A percentile compares a stretch with the other conserved stretches of the same genome.
Evolutionary conservation across 2,888 invertebrate genomes (phyloP).

Genomic region (Furcula furcula): DNA sequence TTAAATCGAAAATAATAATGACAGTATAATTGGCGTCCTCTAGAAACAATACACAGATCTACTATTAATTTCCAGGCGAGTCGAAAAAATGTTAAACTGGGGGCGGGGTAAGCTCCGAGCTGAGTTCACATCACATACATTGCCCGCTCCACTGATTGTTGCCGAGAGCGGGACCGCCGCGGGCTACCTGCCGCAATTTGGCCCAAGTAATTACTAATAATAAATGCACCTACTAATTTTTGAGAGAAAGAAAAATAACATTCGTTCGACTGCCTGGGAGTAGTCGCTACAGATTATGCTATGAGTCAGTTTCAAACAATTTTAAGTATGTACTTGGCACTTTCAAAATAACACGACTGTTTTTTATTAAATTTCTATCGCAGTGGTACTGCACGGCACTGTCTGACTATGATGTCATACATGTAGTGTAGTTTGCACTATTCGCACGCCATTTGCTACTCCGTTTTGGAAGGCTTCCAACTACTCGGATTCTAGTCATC

Average conservation of each 20-base stretch:
- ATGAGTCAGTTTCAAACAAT: constrained; percentile 44
- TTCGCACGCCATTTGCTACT: constrained; percentile 54
- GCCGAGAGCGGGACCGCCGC: constrained; percentile 51
- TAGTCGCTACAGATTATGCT: constrained; percentile 45
- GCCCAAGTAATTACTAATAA: constrained; percentile 78
- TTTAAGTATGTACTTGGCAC: constrained; percentile 13
- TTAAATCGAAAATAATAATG: constrained; percentile 53
- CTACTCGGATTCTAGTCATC: constrained; percentile 59
- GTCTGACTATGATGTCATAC: background rate
- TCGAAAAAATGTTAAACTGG: constrained; percentile 77
- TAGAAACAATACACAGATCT: constrained; percentile 69
- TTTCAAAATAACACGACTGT: constrained; percentile 12
- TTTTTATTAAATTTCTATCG: constrained; percentile 8
- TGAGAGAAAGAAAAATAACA: constrained; percentile 53
- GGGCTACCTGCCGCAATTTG: constrained; percentile 79
- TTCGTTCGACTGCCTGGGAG: constrained; percentile 47
- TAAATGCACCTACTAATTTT: constrained; percentile 74
- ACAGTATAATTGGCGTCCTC: constrained; percentile 60
- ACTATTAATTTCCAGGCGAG: constrained; percentile 67
- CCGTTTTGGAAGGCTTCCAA: constrained; percentile 58
- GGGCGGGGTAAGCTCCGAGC: constrained; percentile 53
- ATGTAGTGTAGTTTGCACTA: constrained; percentile 34
- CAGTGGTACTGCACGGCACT: background rate
- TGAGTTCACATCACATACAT: constrained; percentile 50
- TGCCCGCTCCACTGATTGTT: constrained; percentile 47